Base-by-base conservation (phyloP, 2,888 invertebrate genomes). In the Drepana falcataria region DNA sequence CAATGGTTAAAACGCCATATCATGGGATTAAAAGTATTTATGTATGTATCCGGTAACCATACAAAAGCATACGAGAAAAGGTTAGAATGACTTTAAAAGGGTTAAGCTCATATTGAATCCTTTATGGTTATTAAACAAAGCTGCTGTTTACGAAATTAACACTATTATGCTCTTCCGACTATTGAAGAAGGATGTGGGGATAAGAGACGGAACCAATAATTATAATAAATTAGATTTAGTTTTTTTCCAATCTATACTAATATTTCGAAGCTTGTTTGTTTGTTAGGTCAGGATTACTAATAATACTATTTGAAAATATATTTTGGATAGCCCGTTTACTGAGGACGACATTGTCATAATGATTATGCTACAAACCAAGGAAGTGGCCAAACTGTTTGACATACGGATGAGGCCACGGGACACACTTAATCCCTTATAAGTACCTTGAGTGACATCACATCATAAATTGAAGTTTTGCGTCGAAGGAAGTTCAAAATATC, bases 111-210 rank as follows among this genome's bases (percentile, higher is more conserved):
- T 53, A 73, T 60, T 57, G 60, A 64, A 64, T 66, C 68, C 77
- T 79, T 81, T 80, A 74, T 79, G 60, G 62, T 60, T 64, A 68
- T 67, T 62, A 68, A 72, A 75, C 75, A 76, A 71, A 71, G 66
- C 71, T 70, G 68, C 67, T 69, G 75, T 82, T 85, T 83, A 83
- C 77, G 70, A 80, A 83, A 84, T 86, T 83, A 85, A 79, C 79
- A 73, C 79, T 71, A 82, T 83, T 83, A 82, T 81, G 67, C 72
- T 75, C 67, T 73, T 75, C 68, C 67, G 69, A 71, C 65, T 60
- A 62, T 55, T n/a, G n/a, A n/a, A n/a, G 48, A n/a, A 48, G 62
- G 66, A 65, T 52, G 55, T 48, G 48, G 52, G 57, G 58, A 70
- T 66, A 53, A 57, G 47, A 56, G 54, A 70, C 37, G 61, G 59